Evolutionary conservation across 2,888 invertebrate species (phyloP).

Genomic region (Tryphoninae sp.): DNA sequence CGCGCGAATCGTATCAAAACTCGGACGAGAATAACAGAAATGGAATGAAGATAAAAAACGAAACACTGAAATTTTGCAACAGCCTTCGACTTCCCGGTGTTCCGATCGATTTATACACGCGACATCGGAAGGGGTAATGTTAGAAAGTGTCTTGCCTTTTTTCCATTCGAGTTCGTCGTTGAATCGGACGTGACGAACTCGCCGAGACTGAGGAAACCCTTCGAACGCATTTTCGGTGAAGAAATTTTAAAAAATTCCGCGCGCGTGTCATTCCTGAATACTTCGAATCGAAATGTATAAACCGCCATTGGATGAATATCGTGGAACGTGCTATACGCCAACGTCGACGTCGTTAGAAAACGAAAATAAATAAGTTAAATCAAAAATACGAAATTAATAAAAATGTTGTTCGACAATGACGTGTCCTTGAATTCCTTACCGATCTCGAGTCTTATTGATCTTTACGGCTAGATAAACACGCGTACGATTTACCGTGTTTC

Average conservation of each 20-base stretch:
- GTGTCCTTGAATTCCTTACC: slow-evolving; percentile 13
- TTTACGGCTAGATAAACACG: neutral
- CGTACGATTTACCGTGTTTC: neutral
- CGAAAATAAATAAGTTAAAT: neutral
- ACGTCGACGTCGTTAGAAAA: neutral
- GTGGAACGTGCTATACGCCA: no score
- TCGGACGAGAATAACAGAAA: slow-evolving; percentile 2
- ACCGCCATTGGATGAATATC: no score
- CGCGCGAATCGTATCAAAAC: slow-evolving; percentile 49
- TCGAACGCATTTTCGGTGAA: slow-evolving; percentile 45
- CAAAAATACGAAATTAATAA: neutral
- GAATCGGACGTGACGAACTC: slow-evolving; percentile 39
- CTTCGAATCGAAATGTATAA: slow-evolving; percentile 18
- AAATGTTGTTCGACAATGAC: slow-evolving; percentile 12
- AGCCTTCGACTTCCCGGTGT: slow-evolving; percentile 28
- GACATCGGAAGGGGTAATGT: slow-evolving; percentile 53
- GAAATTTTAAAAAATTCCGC: slow-evolving; percentile 27
- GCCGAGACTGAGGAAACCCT: slow-evolving; percentile 56
- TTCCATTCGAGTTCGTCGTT: slow-evolving; percentile 27
- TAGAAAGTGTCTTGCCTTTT: slow-evolving; percentile 61
- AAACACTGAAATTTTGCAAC: slow-evolving; percentile 51
- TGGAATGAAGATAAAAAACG: slow-evolving; percentile 27
- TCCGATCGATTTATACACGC: slow-evolving; percentile 24
- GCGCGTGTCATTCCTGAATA: slow-evolving; percentile 9
- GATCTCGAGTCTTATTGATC: slow-evolving; percentile 10